Conservation (phyloP, 1,140 invertebrate genomes). For the Chironomus tepperi region DNA sequence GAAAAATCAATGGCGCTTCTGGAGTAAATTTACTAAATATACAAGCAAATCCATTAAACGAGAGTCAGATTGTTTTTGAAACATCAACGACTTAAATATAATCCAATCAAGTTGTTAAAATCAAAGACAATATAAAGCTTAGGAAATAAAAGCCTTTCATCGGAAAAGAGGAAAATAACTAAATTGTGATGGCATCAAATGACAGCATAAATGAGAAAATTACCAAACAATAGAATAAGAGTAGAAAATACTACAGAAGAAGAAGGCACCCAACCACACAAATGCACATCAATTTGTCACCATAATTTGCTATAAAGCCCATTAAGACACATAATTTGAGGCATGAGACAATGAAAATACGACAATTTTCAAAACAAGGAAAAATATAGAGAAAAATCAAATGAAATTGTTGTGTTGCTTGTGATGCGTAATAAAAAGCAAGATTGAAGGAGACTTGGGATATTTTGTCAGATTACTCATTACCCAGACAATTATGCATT, state of each 20-base stretch:
- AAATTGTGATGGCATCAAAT: background rate
- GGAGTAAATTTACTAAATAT: background rate
- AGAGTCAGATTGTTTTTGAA: background rate
- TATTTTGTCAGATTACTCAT: no score
- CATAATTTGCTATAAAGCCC: background rate
- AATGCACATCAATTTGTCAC: conserved; percentile 1
- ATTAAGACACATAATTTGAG: background rate
- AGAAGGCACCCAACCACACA: background rate
- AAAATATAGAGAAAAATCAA: no score
- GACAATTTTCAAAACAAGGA: no score
- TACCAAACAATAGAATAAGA: background rate
- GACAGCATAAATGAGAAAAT: conserved; percentile 3
- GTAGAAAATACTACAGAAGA: background rate
- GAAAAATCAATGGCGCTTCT: background rate
- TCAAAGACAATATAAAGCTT: conserved; percentile 1
- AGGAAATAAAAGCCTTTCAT: background rate
- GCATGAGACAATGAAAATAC: background rate
- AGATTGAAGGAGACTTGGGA: no score
- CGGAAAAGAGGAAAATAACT: background rate
- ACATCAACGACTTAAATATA: background rate
- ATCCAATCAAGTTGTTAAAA: conserved; percentile 2
- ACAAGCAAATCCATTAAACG: background rate
- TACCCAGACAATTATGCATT: no score
- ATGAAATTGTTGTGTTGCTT: no score
- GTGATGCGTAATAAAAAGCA: no score